Evolutionary conservation across 2,113 vertebrate species (phyloP).

Genomic region (Ctenomys sociabilis): DNA sequence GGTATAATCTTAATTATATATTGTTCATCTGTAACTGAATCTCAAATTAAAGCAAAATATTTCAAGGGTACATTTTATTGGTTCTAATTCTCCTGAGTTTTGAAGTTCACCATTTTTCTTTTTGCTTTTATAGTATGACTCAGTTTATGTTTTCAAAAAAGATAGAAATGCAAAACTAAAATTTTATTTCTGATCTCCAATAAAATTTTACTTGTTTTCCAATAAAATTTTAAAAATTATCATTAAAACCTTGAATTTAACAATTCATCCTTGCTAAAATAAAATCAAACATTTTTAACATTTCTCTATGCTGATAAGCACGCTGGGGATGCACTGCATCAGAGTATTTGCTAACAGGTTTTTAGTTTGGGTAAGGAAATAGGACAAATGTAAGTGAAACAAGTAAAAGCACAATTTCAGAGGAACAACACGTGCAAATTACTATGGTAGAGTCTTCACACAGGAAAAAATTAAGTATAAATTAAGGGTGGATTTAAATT

Average conservation of each 20-base stretch:
- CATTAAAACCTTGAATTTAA: conserved; percentile 15
- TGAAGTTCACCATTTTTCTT: conserved; percentile 43
- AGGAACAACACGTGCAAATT: conserved; percentile 31
- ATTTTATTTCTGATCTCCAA: not conserved
- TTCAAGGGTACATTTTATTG: not conserved
- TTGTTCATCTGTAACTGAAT: conserved; percentile 17
- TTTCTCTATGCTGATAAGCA: not conserved
- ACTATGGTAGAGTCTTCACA: not conserved
- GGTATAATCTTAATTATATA: conserved; percentile 20
- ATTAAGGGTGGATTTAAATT: conserved; percentile 49
- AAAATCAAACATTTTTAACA: not conserved
- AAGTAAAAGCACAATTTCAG: conserved; percentile 21
- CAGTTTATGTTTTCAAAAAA: conserved; percentile 40
- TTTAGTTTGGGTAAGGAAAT: conserved; percentile 31
- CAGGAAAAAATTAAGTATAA: conserved; percentile 5
- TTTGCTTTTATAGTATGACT: conserved; percentile 4
- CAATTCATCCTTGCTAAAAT: not conserved
- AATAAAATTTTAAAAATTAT: not conserved
- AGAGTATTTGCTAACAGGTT: not conserved
- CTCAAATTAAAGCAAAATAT: conserved; percentile 23
- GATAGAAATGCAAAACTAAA: not conserved
- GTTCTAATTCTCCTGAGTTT: not conserved
- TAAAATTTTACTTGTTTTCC: not conserved
- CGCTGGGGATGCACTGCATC: not conserved
- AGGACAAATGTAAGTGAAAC: conserved; percentile 16